phyloP scores from a whole-genome alignment of 2,113 vertebrate species.

The Takifugu flavidus region DNA sequence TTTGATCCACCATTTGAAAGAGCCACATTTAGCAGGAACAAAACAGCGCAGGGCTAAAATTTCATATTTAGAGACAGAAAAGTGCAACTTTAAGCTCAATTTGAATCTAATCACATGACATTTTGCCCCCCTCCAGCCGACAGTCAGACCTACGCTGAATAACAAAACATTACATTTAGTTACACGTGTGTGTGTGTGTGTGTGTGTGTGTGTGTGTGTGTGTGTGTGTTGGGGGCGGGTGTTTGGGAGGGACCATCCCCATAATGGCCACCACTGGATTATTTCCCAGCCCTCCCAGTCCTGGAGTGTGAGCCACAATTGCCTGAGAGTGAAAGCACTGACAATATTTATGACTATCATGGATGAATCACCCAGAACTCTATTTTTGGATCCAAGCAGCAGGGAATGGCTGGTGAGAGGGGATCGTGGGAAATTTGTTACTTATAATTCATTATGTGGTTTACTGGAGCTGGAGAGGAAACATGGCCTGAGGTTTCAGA shows the following conservation, averaged over 20 bases:
- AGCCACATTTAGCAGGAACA: too few relatives aligned
- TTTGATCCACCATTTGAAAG: too few relatives aligned
- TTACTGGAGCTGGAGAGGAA: background rate
- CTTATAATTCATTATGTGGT: background rate
- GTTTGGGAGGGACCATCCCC: slow-evolving; percentile 23
- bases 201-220: too few relatives aligned
- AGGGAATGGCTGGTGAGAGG: background rate
- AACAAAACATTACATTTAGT: slow-evolving; percentile 7
- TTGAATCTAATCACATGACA: too few relatives aligned
- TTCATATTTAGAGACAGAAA: too few relatives aligned
- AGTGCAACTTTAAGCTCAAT: too few relatives aligned
- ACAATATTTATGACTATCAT: slow-evolving; percentile 49
- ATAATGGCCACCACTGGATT: slow-evolving; percentile 27
- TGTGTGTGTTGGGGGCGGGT: too few relatives aligned
- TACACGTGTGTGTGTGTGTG: too few relatives aligned
- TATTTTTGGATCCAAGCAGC: slow-evolving; percentile 38
- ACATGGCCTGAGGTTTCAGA: too few relatives aligned
- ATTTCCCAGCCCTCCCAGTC: slow-evolving; percentile 38
- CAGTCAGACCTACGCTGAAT: background rate
- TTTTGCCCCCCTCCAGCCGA: background rate
- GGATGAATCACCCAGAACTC: slow-evolving; percentile 31
- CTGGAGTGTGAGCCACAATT: slow-evolving; percentile 38
- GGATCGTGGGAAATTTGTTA: background rate
- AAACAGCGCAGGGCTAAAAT: too few relatives aligned
- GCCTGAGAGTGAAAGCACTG: slow-evolving; percentile 39